Evolutionary conservation across 2,888 invertebrate genomes (phyloP), one percentile per base, ranked within the genome.

Genomic region (Campopleginae sp.): DNA sequence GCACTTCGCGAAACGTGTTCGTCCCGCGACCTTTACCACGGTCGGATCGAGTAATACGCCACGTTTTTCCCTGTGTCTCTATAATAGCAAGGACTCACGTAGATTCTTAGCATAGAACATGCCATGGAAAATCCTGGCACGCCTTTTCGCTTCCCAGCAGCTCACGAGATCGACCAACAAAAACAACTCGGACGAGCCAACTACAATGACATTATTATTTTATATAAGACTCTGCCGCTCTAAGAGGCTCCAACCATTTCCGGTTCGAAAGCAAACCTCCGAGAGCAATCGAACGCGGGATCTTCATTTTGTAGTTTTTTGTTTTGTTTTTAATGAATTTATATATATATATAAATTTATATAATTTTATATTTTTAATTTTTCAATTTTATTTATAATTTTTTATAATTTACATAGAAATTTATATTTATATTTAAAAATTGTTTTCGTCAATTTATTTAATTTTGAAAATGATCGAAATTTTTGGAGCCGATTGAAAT

Each of bases 1-100:
- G 82, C 82, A 82, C 80, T 85, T 80, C 74, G 75, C 74, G 75
- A 63, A 80, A 72, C 85, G 82, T 85, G 85, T 85, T 85, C 85
- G 82, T 85, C 85, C 63, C 82, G 85, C 82, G 85, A 85, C 85
- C 85, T 85, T 85, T 85, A 82, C 82, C 80, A 82, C 82, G 72
- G 72, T 76, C 80, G 54, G 72, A 61, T 76, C 77, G 54, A 54
- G 82, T 61, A 77, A 66, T 82, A 77, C 71, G 85, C 80, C 72
- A 85, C 38, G n/a, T 82, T 82, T 75, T 27, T 75, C n/a, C 63
- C 7, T 27, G 42, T 65, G 12, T 51, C 6, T 71, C 6, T 71
- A 48, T 33, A 46, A 8, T 14, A 27, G 23, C 54, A 54, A 61
- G 42, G 42, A 42, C 19, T 27, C 19, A 74, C 46, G 23, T 63